Evolutionary conservation across 2,888 invertebrate species (phyloP), one percentile per base, ranked within the genome.

Genomic region (Atherix ibis): DNA sequence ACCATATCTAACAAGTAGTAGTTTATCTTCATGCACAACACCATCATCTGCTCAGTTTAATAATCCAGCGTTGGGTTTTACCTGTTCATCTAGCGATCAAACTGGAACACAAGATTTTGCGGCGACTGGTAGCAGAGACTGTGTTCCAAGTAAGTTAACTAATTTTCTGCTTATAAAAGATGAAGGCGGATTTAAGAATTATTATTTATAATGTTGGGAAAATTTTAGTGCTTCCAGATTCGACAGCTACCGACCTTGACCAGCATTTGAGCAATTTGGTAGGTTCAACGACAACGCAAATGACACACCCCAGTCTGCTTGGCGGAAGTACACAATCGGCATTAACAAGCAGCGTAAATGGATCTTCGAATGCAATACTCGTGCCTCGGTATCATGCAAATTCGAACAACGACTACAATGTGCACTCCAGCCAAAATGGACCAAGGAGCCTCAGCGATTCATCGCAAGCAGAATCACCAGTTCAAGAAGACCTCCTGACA

Each of bases 401-500:
- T 36, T 58, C 66, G 41, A 59, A 68, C 49, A 71, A 78, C 56
- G 71, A 82, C 52, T 76, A 80, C 62, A 54, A 54, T 36, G 57
- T 62, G 8, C 62, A 62, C 44, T 55, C 60, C 22, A 66, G 73
- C 45, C 64, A 74, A 43, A 66, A 69, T 14, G 74, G 76, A 3
- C 82, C 84, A 1, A 65, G 84, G 27, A 83, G 83, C 10, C 61
- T 84, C 18, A 82, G 82, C 46, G 84, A 83, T 54, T 83, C 82
- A 25, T 83, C 82, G 22, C 77, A 82, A 40, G 81, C 82, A 3
- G 82, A 83, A 51, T 81, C 81, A 24, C 82, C 82, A 2, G 81
- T 82, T 12, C 82, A 83, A 62, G 81, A 81, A 50, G 81, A 82
- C 47, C 58, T 77, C 3, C 64, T 76, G 24, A 70, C 73, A 2